Conservation (phyloP, 2,888 invertebrate genomes). For the Erebia epiphron region DNA sequence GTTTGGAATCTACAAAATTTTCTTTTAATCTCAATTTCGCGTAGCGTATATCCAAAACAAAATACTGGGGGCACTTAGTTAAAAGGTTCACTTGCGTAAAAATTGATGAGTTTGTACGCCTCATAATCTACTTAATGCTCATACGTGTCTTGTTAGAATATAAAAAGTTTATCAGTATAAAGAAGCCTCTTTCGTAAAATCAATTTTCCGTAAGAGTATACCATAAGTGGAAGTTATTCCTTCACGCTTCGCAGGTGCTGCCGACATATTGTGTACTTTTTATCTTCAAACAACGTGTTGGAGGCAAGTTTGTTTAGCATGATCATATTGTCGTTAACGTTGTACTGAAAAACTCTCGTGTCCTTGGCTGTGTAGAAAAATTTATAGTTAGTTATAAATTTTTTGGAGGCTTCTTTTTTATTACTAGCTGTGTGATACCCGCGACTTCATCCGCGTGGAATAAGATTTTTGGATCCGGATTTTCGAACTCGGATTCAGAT, state of each 20-base stretch:
- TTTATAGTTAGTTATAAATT: background rate
- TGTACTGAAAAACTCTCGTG: background rate
- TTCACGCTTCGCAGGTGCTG: slow-evolving; percentile 22
- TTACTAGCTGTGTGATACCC: no score
- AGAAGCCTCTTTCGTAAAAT: slow-evolving; percentile 26
- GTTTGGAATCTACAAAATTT: no score
- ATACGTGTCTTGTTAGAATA: background rate
- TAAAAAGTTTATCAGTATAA: slow-evolving; percentile 4
- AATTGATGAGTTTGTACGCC: slow-evolving; percentile 7
- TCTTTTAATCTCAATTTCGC: background rate
- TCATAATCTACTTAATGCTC: background rate
- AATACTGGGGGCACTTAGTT: slow-evolving; percentile 3
- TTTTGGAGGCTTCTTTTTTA: background rate
- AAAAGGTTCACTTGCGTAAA: slow-evolving; percentile 15
- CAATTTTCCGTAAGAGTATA: slow-evolving; percentile 37
- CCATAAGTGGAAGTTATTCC: slow-evolving; percentile 39
- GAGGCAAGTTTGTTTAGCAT: slow-evolving; percentile 15
- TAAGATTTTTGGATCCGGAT: no score
- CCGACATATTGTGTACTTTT: slow-evolving; percentile 16
- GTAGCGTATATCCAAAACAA: background rate
- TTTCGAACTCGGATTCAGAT: no score
- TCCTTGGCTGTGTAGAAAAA: background rate
- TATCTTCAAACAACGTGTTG: slow-evolving; percentile 14
- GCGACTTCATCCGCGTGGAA: no score
- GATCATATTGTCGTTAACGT: slow-evolving; percentile 5